Evolutionary conservation across 2,797 vertebrate species (phyloP).

Genomic region (Cyclura pinguis): DNA sequence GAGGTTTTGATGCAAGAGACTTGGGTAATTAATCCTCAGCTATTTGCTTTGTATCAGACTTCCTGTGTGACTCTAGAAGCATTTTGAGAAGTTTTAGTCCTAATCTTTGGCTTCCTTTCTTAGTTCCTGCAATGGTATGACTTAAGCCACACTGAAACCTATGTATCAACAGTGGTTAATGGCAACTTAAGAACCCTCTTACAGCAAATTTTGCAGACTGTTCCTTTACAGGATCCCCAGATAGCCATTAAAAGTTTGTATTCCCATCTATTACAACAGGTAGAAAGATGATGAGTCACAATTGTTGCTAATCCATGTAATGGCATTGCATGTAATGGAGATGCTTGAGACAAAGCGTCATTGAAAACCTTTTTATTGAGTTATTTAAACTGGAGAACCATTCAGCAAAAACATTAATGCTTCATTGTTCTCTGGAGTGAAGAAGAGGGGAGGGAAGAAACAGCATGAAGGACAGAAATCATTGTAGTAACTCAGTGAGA

Average conservation of each 20-base stretch:
- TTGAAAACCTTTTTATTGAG: constrained; percentile 40
- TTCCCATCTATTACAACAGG: constrained; percentile 48
- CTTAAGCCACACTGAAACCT: constrained; percentile 9
- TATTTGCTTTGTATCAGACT: constrained; percentile 12
- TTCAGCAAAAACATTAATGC: constrained; percentile 45
- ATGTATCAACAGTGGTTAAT: constrained; percentile 26
- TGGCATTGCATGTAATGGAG: constrained; percentile 41
- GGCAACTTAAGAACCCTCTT: constrained; percentile 55
- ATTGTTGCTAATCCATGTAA: constrained; percentile 62
- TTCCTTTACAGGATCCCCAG: constrained; percentile 39
- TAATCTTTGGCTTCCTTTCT: constrained; percentile 15
- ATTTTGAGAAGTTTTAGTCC: constrained; percentile 11
- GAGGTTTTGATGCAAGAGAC: background rate
- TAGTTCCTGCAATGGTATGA: constrained; percentile 20
- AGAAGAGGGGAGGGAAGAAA: constrained; percentile 3
- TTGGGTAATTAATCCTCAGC: background rate
- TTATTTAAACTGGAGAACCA: constrained; percentile 51
- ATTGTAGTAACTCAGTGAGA: constrained; percentile 1
- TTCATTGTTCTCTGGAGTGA: constrained; percentile 31
- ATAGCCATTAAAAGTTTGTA: constrained; percentile 49
- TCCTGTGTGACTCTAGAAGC: constrained; percentile 6
- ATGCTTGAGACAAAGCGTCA: constrained; percentile 29
- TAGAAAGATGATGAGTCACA: constrained; percentile 66
- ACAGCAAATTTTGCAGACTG: constrained; percentile 46
- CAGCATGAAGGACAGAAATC: constrained; percentile 36